Base-by-base conservation (phyloP, 2,888 invertebrate species). In the Ariolimax columbianus region DNA sequence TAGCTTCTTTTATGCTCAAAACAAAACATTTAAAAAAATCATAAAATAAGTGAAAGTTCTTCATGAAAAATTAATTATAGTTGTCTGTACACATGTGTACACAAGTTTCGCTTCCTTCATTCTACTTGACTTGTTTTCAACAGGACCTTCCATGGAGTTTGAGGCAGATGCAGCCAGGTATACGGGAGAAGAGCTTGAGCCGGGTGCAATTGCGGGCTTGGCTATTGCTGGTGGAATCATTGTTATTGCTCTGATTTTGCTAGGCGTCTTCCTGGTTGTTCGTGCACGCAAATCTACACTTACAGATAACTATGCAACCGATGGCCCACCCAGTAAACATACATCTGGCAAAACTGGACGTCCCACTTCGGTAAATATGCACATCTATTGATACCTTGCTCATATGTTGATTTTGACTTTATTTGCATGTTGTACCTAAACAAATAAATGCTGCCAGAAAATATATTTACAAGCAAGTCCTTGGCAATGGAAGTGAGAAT, bases 261-360 rank as follows among this genome's bases (percentile, higher is more conserved):
- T 87, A 30, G 87, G 84, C 55, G 82, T 87, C 83, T 87, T 81
- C 77, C 79, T 63, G 33, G 86, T 84, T 59, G 55, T 87, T 30
- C 79, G 77, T 14, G 80, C 75, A 38, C 68, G 87, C 33, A 72
- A 63, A 9, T 72, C 43, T n/a, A 6, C 47, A 77, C 33, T 9
- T 75, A n/a, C 73, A 70, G 40, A 75, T 14, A n/a, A 75, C 47
- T 40, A 68, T 68, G 30, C 43, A n/a, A 14, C 47, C 51, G 43
- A 51, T 55, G 47, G 66, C 23, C 83, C 72, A 14, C 70, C 85
- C 40, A 87, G 86, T 72, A 83, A 85, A 38, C 85, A 86, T 66
- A 83, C 83, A n/a, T 77, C 87, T 23, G 86, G 87, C 85, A 86
- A n/a, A 63, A 63, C 23, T 63, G 59, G 55, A 55, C 55, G 23